Percentiles rank a stretch among this genome's conserved stretches.
These are phyloP conservation scores for Triplophysa rosa DNA, from an alignment of 2,113 vertebrate species.

Conservation along the genomic window DNA sequence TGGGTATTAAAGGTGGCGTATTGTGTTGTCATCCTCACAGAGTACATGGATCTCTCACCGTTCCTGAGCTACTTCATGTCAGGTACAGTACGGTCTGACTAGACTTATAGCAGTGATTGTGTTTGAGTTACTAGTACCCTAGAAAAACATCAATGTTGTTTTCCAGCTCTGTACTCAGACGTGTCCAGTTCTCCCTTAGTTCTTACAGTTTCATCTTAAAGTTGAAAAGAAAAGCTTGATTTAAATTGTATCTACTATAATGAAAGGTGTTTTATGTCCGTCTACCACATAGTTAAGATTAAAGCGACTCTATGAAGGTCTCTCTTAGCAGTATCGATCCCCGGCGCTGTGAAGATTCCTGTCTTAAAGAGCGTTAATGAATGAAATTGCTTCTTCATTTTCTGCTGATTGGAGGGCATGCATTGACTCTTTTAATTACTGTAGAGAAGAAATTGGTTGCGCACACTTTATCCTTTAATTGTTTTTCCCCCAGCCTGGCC, in stretches of 20 bases:
- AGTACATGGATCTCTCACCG: slow-evolving; percentile 69
- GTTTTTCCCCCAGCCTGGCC: slow-evolving; percentile 47
- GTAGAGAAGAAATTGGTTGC: slow-evolving; percentile 50
- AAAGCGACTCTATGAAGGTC: not conserved
- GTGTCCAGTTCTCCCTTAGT: not conserved
- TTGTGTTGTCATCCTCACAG: slow-evolving; percentile 64
- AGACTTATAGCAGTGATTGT: not conserved
- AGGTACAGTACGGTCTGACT: slow-evolving; percentile 61
- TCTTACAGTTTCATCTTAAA: not conserved
- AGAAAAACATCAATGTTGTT: not conserved
- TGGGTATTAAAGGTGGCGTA: slow-evolving; percentile 15
- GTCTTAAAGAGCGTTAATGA: slow-evolving; percentile 34
- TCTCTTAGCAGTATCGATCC: slow-evolving; percentile 11
- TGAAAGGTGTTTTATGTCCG: not conserved
- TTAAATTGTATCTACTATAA: not conserved
- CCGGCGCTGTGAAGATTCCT: slow-evolving; percentile 3
- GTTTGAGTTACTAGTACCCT: not conserved
- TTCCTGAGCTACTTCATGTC: slow-evolving; percentile 72
- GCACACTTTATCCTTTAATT: slow-evolving; percentile 53
- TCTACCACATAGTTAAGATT: slow-evolving; percentile 2
- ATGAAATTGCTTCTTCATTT: slow-evolving; percentile 41
- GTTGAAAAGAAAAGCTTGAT: not conserved
- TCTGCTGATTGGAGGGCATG: slow-evolving; percentile 48
- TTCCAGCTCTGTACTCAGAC: not conserved
- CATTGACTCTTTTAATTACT: slow-evolving; percentile 54